Percentiles rank a stretch among this genome's conserved stretches.
These are phyloP conservation scores for Synergus japonicus DNA, from an alignment of 2,888 invertebrate species.

Conservation along the genomic window DNA sequence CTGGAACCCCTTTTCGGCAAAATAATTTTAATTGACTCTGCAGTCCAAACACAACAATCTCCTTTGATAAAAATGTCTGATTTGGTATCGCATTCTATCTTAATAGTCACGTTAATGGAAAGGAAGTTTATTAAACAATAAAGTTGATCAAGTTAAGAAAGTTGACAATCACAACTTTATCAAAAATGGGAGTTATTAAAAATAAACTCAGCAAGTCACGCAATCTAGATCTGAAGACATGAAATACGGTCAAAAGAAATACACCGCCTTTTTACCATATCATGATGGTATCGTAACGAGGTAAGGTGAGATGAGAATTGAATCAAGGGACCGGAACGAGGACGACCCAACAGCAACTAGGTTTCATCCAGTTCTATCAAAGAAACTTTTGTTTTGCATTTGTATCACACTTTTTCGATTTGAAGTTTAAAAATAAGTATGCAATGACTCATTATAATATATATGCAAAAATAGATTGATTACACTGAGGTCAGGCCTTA, in stretches of 20 bases:
- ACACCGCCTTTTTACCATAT: constrained; percentile 28
- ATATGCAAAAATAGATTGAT: constrained; percentile 9
- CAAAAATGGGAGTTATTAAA: constrained; percentile 18
- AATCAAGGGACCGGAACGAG: constrained; percentile 27
- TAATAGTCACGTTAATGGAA: constrained; percentile 1
- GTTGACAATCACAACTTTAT: constrained; percentile 22
- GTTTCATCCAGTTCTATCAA: constrained; percentile 5
- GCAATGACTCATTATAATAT: neutral
- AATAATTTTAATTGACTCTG: constrained; percentile 4
- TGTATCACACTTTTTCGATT: neutral
- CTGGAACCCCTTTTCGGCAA: neutral
- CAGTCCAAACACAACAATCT: neutral
- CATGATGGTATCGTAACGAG: constrained; percentile 1
- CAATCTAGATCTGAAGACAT: constrained; percentile 31
- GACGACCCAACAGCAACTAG: constrained; percentile 27
- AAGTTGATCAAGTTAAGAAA: neutral
- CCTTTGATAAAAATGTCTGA: neutral
- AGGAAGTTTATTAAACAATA: neutral
- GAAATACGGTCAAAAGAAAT: constrained; percentile 34
- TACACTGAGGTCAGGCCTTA: constrained; percentile 1
- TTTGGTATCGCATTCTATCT: neutral
- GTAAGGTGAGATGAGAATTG: constrained; percentile 35
- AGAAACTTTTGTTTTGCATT: constrained; percentile 2
- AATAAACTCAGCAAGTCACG: constrained; percentile 28
- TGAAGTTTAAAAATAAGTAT: constrained; percentile 2